A percentile compares a stretch with the other conserved stretches of the same genome.
Conservation (phyloP, 2,113 vertebrate species). For the Muntiacus reevesi region DNA sequence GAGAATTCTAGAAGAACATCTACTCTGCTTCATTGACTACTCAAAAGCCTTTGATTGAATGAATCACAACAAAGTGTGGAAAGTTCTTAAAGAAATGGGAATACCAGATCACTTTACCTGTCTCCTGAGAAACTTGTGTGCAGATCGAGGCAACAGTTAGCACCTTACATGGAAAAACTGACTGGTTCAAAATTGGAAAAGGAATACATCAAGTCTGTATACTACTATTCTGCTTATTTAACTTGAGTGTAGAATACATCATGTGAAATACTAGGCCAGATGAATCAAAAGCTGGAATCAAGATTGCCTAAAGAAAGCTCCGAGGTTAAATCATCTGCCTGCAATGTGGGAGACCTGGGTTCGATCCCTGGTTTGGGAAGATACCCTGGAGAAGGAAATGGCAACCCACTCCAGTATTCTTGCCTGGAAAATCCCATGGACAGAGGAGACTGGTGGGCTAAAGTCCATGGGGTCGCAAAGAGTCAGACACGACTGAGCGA, state of each 20-base stretch:
- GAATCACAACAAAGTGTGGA: background rate
- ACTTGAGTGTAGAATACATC: background rate
- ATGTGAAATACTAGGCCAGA: background rate
- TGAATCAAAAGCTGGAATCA: background rate
- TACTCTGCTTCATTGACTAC: background rate
- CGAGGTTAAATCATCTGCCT: no score
- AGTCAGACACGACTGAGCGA: no score
- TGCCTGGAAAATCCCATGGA: no score
- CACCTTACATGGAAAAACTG: background rate
- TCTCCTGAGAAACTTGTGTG: background rate
- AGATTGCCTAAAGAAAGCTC: background rate
- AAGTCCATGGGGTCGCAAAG: no score
- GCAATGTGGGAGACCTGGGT: no score
- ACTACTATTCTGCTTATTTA: background rate
- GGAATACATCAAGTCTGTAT: background rate
- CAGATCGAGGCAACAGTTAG: background rate
- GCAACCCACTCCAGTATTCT: no score
- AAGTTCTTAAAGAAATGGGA: background rate
- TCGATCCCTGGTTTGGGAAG: no score
- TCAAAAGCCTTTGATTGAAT: background rate
- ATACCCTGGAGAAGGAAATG: no score
- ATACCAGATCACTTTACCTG: background rate
- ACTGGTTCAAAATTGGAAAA: background rate
- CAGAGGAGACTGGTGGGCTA: no score
- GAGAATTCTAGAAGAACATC: background rate